Evolutionary conservation across 2,797 vertebrate genomes (phyloP).

Genomic region (Lerista edwardsae): DNA sequence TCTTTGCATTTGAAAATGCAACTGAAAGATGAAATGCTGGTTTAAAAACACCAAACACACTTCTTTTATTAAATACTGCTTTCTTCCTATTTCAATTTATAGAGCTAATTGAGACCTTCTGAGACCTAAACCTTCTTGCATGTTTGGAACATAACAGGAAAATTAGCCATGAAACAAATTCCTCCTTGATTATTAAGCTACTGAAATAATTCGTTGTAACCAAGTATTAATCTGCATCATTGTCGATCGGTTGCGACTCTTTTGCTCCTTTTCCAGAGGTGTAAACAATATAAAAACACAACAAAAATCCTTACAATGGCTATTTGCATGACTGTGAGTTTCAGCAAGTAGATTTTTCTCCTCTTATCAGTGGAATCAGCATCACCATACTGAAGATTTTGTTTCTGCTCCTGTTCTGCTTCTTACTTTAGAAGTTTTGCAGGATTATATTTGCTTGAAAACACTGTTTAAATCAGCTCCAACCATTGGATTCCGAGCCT

Average conservation of each 20-base stretch:
- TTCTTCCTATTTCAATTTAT: neutral
- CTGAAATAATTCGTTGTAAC: constrained; percentile 7
- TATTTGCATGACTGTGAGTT: neutral
- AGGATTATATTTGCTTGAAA: neutral
- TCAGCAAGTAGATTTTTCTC: neutral
- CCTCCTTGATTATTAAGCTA: neutral
- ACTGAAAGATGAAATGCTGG: neutral
- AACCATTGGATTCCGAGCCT: neutral
- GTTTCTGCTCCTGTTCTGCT: neutral
- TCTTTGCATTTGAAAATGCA: neutral
- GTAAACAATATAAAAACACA: neutral
- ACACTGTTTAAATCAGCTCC: too few relatives aligned
- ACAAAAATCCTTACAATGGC: neutral
- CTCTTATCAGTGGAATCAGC: neutral
- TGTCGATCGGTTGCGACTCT: neutral
- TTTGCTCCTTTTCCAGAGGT: neutral
- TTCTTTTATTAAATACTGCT: constrained; percentile 1
- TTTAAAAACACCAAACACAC: neutral
- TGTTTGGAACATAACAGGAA: neutral
- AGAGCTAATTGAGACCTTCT: neutral
- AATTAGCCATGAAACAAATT: neutral
- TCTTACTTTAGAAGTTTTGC: neutral
- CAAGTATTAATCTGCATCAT: neutral
- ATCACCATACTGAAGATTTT: neutral
- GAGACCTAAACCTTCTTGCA: constrained; percentile 15